Conservation (phyloP, 1,140 invertebrate genomes). For the Solen grandis region DNA sequence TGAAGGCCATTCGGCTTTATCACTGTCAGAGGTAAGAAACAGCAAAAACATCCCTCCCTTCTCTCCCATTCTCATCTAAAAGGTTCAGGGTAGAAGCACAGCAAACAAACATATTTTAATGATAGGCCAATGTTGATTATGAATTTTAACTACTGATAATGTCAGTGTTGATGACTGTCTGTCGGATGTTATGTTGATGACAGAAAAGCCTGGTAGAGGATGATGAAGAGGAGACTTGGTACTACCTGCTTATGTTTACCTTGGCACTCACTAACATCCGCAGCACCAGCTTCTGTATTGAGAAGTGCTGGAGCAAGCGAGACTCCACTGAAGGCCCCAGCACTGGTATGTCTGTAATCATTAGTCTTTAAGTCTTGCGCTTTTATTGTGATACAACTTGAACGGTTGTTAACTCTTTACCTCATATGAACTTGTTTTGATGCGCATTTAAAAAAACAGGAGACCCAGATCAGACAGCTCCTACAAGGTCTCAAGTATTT, state of each 20-base stretch:
- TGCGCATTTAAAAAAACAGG: too few relatives aligned
- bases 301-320: conserved; percentile 49
- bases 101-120: not conserved
- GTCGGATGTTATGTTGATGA: not conserved
- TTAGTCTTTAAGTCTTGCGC: too few relatives aligned
- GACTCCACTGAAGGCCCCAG: too few relatives aligned
- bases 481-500: too few relatives aligned
- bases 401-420: too few relatives aligned
- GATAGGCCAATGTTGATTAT: not conserved
- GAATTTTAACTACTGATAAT: not conserved
- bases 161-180: not conserved
- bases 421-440: too few relatives aligned
- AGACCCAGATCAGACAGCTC: too few relatives aligned
- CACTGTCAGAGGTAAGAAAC: too few relatives aligned
- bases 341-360: too few relatives aligned
- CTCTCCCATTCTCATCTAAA: not conserved
- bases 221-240: conserved; percentile 53
- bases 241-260: conserved; percentile 65
- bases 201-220: conserved; percentile 54
- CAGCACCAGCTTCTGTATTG: conserved; percentile 68
- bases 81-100: not conserved
- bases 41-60: too few relatives aligned
- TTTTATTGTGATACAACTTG: too few relatives aligned
- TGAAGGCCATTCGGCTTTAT: too few relatives aligned
- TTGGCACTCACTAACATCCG: conserved; percentile 64